Base-by-base conservation (phyloP, 2,797 vertebrate species). In the Pipistrellus kuhlii region DNA sequence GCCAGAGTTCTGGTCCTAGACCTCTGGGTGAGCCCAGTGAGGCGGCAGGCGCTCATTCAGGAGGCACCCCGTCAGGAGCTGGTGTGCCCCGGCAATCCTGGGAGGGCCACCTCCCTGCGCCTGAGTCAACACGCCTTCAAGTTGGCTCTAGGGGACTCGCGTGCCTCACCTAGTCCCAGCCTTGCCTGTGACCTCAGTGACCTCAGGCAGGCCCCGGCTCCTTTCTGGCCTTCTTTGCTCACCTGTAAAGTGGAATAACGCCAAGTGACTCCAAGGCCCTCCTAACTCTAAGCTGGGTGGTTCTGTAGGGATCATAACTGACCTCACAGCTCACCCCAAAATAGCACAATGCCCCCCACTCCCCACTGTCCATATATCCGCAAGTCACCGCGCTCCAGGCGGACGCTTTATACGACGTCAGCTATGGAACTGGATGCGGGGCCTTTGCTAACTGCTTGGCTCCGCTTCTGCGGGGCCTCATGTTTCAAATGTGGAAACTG, bases 371-470 rank as follows among this genome's bases (percentile, higher is more conserved):
- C 17, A 55, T 44, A 87, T 82, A 6, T 17, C 81, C 30, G 10
- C 11, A 21, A 48, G 27, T 38, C 18, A 51, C 46, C 57, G 55
- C 0, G 0, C 35, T 72, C 44, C 76, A 69, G 6, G 35, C 3
- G 3, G 59, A 64, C 62, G 46, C 21, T 38, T 23, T 5, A 15
- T 13, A 51, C 27, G 18, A 25, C 14, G 1, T 0, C n/a, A 10
- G 23, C 69, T 6, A 0, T 0, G 2, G 11, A 76, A 13, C 66
- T 0, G 12, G 3, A 18, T n/a, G 53, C 62, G 38, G 5, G 4
- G 51, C 64, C 53, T 68, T 68, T n/a, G 85, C 62, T 80, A 59
- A 75, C 27, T 21, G 64, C 51, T 80, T 3, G 30, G 46, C 57
- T 71, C 85, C 11, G 6, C 32, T 27, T 88, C 48, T 46, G 27